These are phyloP conservation scores for Stegana nigrithorax DNA, from an alignment of 2,888 invertebrate species.

Conservation along the genomic window DNA sequence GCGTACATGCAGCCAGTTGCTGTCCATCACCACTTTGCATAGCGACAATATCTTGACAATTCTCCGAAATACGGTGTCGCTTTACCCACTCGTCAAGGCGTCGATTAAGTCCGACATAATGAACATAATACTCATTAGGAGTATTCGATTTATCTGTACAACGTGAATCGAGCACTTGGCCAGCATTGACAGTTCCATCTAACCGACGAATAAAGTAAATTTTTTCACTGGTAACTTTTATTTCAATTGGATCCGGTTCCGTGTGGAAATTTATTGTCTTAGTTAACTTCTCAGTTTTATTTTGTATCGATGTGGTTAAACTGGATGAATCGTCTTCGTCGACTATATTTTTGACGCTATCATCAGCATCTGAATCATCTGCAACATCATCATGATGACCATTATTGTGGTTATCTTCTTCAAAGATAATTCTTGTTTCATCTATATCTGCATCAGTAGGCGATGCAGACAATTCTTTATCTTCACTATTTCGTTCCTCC, in stretches of 20 bases:
- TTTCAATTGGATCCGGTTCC: slow-evolving; percentile 35
- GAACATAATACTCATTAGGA: slow-evolving; percentile 88
- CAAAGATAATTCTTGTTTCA: too few species aligned
- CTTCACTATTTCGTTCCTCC: too few species aligned
- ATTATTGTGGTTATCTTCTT: too few species aligned
- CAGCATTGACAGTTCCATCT: slow-evolving; percentile 74
- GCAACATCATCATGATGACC: too few species aligned
- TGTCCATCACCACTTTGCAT: too few species aligned
- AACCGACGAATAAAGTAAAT: slow-evolving; percentile 63
- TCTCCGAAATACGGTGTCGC: slow-evolving; percentile 82
- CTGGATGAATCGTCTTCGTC: too few species aligned
- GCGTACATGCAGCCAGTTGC: not conserved
- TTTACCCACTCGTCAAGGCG: slow-evolving; percentile 97
- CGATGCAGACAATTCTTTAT: too few species aligned
- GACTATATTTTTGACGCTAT: too few species aligned
- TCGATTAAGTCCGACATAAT: slow-evolving; percentile 95
- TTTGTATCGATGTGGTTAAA: too few species aligned
- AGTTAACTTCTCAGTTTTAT: slow-evolving; percentile 23
- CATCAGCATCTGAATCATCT: too few species aligned
- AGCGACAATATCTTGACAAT: too few species aligned
- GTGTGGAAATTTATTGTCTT: slow-evolving; percentile 22
- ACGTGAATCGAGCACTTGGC: slow-evolving; percentile 91
- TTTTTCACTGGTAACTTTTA: slow-evolving; percentile 63
- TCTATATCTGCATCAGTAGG: too few species aligned
- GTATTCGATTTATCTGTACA: slow-evolving; percentile 7